Conservation (phyloP, 2,888 invertebrate species). For the Caenorhabditis uteleia region DNA sequence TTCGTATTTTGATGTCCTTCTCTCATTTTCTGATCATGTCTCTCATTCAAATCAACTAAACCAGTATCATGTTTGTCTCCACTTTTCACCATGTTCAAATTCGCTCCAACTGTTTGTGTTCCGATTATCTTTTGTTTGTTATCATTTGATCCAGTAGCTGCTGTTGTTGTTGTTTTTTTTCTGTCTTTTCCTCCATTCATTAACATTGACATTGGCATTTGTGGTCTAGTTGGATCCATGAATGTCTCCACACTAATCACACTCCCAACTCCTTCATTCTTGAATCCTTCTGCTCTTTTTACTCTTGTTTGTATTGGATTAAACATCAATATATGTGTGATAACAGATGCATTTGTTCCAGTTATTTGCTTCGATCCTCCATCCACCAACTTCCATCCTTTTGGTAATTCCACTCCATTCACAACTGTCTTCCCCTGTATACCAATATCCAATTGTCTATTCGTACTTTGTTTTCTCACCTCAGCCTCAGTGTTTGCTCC, state of each 20-base stretch:
- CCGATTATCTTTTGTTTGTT: not conserved
- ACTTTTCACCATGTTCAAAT: slow-evolving; percentile 1
- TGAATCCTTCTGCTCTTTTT: slow-evolving; percentile 12
- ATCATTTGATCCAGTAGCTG: not conserved
- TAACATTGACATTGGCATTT: slow-evolving; percentile 2
- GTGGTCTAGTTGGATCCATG: slow-evolving; percentile 1
- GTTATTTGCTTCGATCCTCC: slow-evolving; percentile 31
- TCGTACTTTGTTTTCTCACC: slow-evolving; percentile 3
- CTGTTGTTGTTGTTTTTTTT: not conserved
- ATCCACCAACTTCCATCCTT: slow-evolving; percentile 47
- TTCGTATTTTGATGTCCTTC: slow-evolving; percentile 11
- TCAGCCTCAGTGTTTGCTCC: not conserved
- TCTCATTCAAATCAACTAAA: slow-evolving; percentile 18
- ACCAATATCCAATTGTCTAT: too few species aligned
- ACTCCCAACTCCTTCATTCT: slow-evolving; percentile 31
- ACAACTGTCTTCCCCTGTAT: slow-evolving; percentile 26
- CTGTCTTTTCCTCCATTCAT: not conserved
- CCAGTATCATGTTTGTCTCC: slow-evolving; percentile 31
- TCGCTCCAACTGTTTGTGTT: slow-evolving; percentile 1
- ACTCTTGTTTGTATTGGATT: slow-evolving; percentile 16
- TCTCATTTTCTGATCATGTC: slow-evolving; percentile 17
- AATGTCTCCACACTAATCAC: slow-evolving; percentile 38
- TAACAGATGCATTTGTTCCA: slow-evolving; percentile 31
- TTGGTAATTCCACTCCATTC: slow-evolving; percentile 31
- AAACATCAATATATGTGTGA: slow-evolving; percentile 39